Conservation (phyloP, 2,797 vertebrate species). For the Knipowitschia caucasica region DNA sequence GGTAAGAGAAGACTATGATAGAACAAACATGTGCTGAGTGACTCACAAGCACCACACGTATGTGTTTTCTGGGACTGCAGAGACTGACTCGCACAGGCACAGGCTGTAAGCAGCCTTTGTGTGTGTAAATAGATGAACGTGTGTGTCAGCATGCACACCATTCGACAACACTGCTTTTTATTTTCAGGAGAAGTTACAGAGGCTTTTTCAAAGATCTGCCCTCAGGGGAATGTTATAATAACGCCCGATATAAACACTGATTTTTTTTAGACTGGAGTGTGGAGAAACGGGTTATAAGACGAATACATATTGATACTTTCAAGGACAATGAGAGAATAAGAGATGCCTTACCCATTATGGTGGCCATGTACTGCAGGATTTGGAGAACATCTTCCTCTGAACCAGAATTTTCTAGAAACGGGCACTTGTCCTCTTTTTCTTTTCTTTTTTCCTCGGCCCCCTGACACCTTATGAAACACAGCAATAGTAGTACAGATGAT, state of each 20-base stretch:
- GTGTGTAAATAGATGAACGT: slow-evolving; percentile 31
- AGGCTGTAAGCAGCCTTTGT: slow-evolving; percentile 25
- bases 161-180: slow-evolving; percentile 17
- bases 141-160: slow-evolving; percentile 20
- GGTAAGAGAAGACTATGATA: slow-evolving; percentile 24
- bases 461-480: slow-evolving; percentile 75
- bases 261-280: slow-evolving; percentile 1
- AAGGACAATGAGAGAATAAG: background rate
- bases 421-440: slow-evolving; percentile 86
- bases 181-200: slow-evolving; percentile 22
- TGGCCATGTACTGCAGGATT: slow-evolving; percentile 92
- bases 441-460: slow-evolving; percentile 81
- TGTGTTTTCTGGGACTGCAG: slow-evolving; percentile 24
- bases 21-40: slow-evolving; percentile 35
- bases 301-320: background rate
- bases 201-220: slow-evolving; percentile 23
- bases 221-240: slow-evolving; percentile 24
- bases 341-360: slow-evolving; percentile 82
- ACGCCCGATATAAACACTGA: slow-evolving; percentile 13
- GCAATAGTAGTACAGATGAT: slow-evolving; percentile 9
- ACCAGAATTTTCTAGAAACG: slow-evolving; percentile 84
- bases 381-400: slow-evolving; percentile 90
- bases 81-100: slow-evolving; percentile 34
- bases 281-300: slow-evolving; percentile 8
- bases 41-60: slow-evolving; percentile 37